phyloP scores from a whole-genome alignment of 2,888 invertebrate genomes.

The Dioctria rufipes region DNA sequence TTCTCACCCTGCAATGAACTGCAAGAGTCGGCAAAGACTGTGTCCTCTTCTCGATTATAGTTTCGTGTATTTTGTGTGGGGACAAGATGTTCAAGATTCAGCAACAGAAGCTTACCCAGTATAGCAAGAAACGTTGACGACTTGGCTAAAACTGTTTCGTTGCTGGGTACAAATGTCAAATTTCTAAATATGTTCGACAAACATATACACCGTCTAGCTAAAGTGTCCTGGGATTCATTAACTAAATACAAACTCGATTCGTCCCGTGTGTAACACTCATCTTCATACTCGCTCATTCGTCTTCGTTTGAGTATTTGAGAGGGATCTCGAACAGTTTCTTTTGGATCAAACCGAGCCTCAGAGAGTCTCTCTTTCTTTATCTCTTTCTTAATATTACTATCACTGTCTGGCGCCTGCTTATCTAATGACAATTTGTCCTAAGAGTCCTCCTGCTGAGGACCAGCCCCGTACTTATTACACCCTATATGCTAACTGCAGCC shows the following conservation, averaged over 20 bases:
- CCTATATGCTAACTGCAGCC: no score
- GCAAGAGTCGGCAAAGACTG: slow-evolving; percentile 86
- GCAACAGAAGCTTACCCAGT: slow-evolving; percentile 89
- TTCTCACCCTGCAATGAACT: slow-evolving; percentile 86
- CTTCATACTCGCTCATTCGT: slow-evolving; percentile 88
- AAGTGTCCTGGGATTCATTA: slow-evolving; percentile 88
- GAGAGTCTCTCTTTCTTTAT: slow-evolving; percentile 54
- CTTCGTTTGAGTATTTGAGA: slow-evolving; percentile 85
- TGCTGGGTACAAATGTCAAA: slow-evolving; percentile 97
- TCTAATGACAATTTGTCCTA: slow-evolving; percentile 57
- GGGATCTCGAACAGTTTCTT: slow-evolving; percentile 79
- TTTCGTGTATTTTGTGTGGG: slow-evolving; percentile 88
- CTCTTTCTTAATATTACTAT: slow-evolving; percentile 59
- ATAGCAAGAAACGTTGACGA: slow-evolving; percentile 90
- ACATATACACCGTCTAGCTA: slow-evolving; percentile 92
- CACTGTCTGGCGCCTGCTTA: slow-evolving; percentile 49
- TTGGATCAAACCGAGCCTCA: slow-evolving; percentile 72
- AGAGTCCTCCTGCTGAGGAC: slow-evolving; percentile 61
- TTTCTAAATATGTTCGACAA: slow-evolving; percentile 97
- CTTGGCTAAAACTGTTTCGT: slow-evolving; percentile 91
- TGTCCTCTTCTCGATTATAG: slow-evolving; percentile 89
- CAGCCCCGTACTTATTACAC: no score
- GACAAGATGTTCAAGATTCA: slow-evolving; percentile 94
- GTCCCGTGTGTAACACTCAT: slow-evolving; percentile 93
- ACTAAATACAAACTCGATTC: slow-evolving; percentile 90